Evolutionary conservation across 1,140 invertebrate genomes (phyloP).

Genomic region (Rhopalosiphum padi): DNA sequence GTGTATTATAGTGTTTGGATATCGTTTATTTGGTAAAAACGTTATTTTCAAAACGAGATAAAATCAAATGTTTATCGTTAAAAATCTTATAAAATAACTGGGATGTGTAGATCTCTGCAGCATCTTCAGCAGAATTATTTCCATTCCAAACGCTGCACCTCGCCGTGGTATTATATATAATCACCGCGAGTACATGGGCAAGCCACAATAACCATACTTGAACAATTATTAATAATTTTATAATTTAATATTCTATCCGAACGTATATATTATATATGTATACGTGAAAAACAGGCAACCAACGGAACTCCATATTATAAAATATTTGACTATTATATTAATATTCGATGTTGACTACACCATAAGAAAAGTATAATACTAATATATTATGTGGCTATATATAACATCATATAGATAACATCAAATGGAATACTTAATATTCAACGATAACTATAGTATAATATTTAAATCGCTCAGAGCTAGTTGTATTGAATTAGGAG

Average conservation of each 20-base stretch:
- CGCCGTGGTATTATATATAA: too few species aligned
- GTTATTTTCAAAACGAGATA: not conserved
- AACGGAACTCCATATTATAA: too few species aligned
- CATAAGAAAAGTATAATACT: not conserved
- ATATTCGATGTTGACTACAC: not conserved
- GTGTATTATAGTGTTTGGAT: not conserved
- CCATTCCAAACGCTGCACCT: too few species aligned
- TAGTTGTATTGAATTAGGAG: not conserved
- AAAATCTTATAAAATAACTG: not conserved
- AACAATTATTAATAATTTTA: too few species aligned
- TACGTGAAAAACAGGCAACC: too few species aligned
- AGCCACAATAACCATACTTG: too few species aligned
- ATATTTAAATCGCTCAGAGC: not conserved
- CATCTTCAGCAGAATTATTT: too few species aligned
- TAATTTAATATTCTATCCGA: too few species aligned
- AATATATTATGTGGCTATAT: not conserved
- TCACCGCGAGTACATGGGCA: too few species aligned
- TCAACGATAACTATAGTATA: not conserved
- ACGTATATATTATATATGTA: too few species aligned
- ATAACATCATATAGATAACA: not conserved
- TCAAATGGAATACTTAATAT: not conserved
- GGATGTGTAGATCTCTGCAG: too few species aligned
- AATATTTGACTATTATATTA: not conserved
- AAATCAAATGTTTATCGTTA: not conserved
- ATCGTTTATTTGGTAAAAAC: not conserved